Evolutionary conservation across 2,888 invertebrate species (phyloP).

Genomic region (Philereme transversata): DNA sequence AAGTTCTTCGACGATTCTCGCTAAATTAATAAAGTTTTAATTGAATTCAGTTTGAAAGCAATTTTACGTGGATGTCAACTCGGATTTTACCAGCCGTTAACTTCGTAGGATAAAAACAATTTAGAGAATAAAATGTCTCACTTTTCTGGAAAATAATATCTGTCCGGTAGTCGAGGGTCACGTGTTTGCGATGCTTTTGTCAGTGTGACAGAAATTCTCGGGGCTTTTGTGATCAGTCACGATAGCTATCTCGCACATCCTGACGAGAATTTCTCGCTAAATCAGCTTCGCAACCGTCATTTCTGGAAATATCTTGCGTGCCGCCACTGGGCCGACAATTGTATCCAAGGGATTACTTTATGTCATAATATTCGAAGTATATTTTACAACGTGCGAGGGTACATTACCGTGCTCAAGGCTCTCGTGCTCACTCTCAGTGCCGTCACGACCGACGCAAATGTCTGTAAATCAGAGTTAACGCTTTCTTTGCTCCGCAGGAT

Average conservation of each 20-base stretch:
- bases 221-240: slow-evolving; percentile 53
- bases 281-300: slow-evolving; percentile 46
- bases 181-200: slow-evolving; percentile 57
- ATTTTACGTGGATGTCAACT: slow-evolving; percentile 65
- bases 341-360: slow-evolving; percentile 23
- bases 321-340: slow-evolving; percentile 27
- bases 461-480: slow-evolving; percentile 76
- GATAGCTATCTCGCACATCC: slow-evolving; percentile 55
- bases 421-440: slow-evolving; percentile 45
- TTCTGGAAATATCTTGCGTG: slow-evolving; percentile 43
- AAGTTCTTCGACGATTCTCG: slow-evolving; percentile 70
- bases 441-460: slow-evolving; percentile 58
- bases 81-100: slow-evolving; percentile 45
- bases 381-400: slow-evolving; percentile 36
- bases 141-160: slow-evolving; percentile 30
- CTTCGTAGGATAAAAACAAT: slow-evolving; percentile 26
- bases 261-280: slow-evolving; percentile 56
- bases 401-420: slow-evolving; percentile 35
- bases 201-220: slow-evolving; percentile 52
- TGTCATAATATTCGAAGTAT: slow-evolving; percentile 31
- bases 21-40: slow-evolving; percentile 82
- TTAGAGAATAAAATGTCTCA: slow-evolving; percentile 17
- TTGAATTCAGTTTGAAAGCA: slow-evolving; percentile 73
- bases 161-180: slow-evolving; percentile 38
- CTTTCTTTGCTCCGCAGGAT: slow-evolving; percentile 68